Conservation (phyloP, 2,797 vertebrate species). For the Tarsius wallacei region DNA sequence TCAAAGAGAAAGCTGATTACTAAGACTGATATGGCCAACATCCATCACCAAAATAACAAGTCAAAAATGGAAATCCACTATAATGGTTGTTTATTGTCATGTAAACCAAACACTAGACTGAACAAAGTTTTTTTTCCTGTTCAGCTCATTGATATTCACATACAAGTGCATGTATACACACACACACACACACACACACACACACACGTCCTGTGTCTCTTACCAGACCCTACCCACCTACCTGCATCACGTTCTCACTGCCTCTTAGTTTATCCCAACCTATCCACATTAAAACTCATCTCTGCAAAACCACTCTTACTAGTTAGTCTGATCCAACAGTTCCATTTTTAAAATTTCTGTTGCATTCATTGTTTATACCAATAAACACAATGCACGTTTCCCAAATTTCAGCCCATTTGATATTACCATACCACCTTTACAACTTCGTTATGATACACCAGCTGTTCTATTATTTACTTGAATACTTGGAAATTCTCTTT, state of each 20-base stretch:
- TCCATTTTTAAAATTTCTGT: background rate
- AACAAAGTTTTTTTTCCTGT: conserved; percentile 4
- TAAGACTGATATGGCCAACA: background rate
- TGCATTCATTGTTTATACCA: background rate
- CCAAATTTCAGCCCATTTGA: background rate
- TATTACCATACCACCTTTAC: background rate
- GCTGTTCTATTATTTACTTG: conserved; percentile 23
- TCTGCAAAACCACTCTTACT: background rate
- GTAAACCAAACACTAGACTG: background rate
- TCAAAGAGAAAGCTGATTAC: background rate
- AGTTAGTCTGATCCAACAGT: background rate
- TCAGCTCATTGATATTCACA: background rate
- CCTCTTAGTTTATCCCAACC: background rate
- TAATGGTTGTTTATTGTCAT: background rate
- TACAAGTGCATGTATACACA: background rate
- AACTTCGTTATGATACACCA: background rate
- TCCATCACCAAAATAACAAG: background rate
- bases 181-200: background rate
- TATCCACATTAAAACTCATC: background rate
- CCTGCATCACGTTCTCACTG: background rate
- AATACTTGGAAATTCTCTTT: conserved; percentile 49
- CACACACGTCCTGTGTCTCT: background rate
- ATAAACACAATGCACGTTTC: background rate
- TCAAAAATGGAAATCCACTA: conserved; percentile 40
- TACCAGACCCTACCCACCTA: background rate